These are phyloP conservation scores for Botrylloides violaceus DNA, from an alignment of 23 tunicate genomes.

Conservation along the genomic window DNA sequence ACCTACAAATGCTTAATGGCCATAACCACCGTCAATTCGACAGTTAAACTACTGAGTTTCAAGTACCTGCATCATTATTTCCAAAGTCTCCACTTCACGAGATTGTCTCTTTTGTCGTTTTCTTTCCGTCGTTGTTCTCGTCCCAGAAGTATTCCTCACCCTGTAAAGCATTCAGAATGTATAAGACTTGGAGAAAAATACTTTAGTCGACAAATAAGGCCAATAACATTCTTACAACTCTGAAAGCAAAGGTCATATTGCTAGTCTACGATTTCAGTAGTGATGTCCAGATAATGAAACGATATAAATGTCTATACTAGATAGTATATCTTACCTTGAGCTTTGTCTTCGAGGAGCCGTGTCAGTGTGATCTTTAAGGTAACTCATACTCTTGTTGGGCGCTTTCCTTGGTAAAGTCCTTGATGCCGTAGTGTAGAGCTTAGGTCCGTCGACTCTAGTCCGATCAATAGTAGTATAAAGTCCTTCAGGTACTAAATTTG, in stretches of 20 bases:
- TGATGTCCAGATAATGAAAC: too few species aligned
- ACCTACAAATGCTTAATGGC: too few species aligned
- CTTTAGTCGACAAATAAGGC: too few species aligned
- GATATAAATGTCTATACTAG: neutral
- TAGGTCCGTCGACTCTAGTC: neutral
- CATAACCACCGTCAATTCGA: too few species aligned
- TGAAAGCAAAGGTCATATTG: too few species aligned
- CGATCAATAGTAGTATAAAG: neutral
- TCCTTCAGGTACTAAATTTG: constrained; percentile 8
- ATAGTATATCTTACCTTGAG: neutral
- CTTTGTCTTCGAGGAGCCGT: neutral
- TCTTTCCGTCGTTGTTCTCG: neutral
- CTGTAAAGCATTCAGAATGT: too few species aligned
- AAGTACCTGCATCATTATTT: neutral
- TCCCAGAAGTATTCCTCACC: neutral
- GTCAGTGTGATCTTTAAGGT: neutral
- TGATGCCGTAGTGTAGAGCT: neutral
- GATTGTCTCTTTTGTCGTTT: neutral
- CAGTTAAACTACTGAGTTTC: too few species aligned
- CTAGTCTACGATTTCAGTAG: too few species aligned
- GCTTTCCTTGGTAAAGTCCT: constrained; percentile 13
- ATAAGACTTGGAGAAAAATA: too few species aligned
- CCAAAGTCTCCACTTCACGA: neutral
- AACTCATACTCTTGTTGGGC: neutral
- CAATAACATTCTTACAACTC: too few species aligned